Percentiles rank a stretch among this genome's conserved stretches.
Conservation (phyloP, 2,797 vertebrate species). For the Peromyscus melanophrys region DNA sequence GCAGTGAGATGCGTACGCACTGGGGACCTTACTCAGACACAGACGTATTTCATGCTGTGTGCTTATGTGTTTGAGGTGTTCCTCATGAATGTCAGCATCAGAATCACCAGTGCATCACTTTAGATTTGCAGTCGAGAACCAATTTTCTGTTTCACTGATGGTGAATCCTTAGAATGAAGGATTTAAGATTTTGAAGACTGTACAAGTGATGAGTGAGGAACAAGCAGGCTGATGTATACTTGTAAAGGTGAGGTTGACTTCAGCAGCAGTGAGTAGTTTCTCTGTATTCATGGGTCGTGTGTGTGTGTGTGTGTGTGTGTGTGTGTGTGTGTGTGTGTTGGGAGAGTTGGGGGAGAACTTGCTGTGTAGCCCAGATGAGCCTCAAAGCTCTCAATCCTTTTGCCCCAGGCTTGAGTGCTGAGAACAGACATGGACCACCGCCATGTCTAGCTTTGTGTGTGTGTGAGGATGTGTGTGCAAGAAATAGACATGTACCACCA, state of each 20-base stretch:
- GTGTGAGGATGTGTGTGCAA: no score
- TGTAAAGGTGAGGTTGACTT: constrained; percentile 43
- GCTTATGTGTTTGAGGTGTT: not conserved
- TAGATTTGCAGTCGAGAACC: constrained; percentile 3
- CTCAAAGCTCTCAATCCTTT: not conserved
- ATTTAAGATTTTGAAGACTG: constrained; percentile 1
- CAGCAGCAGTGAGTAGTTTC: constrained; percentile 19
- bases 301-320: not conserved
- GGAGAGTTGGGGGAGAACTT: not conserved
- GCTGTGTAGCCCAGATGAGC: not conserved
- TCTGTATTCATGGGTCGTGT: not conserved
- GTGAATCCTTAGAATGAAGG: constrained; percentile 39
- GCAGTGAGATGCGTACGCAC: not conserved
- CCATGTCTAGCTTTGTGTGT: no score
- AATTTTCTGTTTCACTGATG: not conserved
- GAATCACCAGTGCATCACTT: not conserved
- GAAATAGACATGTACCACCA: not conserved
- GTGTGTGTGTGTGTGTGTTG: not conserved
- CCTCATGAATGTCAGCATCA: constrained; percentile 16
- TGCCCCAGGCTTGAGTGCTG: not conserved
- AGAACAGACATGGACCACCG: not conserved
- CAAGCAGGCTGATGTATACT: not conserved
- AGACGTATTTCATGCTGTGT: not conserved
- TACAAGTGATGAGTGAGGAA: not conserved
- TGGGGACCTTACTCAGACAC: constrained; percentile 17